A percentile compares a stretch with the other conserved stretches of the same genome.
phyloP scores from a whole-genome alignment of 2,888 invertebrate species.

The Archips xylosteana region DNA sequence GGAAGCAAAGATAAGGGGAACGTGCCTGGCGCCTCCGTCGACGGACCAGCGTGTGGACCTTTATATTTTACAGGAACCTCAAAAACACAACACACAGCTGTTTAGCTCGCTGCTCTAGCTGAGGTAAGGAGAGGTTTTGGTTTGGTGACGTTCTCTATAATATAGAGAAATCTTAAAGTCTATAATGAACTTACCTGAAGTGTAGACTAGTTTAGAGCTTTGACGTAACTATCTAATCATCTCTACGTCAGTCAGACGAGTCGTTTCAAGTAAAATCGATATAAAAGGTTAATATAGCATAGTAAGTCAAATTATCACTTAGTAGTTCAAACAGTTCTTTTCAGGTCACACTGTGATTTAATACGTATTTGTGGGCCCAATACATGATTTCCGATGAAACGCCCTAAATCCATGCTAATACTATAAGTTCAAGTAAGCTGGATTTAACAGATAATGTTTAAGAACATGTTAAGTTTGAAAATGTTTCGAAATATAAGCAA shows the following conservation, averaged over 20 bases:
- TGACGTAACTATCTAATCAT: background rate
- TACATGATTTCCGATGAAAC: background rate
- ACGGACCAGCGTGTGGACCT: conserved; percentile 68
- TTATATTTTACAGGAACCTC: conserved; percentile 53
- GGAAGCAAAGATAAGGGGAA: conserved; percentile 73
- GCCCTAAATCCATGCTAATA: background rate
- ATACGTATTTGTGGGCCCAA: background rate
- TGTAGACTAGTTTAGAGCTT: background rate
- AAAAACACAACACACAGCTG: conserved; percentile 12
- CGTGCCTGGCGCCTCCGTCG: conserved; percentile 66
- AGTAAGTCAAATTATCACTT: background rate
- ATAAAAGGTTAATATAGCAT: background rate
- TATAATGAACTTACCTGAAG: background rate
- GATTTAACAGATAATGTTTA: conserved; percentile 37
- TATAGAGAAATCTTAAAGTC: background rate
- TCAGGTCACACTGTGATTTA: background rate
- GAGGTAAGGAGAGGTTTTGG: background rate
- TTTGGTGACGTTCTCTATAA: background rate
- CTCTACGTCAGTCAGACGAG: background rate
- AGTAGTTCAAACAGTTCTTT: background rate
- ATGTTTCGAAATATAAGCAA: conserved; percentile 54
- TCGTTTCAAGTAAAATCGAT: too few species aligned
- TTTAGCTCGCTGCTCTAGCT: conserved; percentile 1
- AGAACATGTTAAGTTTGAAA: conserved; percentile 51
- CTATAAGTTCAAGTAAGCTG: background rate